Conservation (phyloP, 2,797 vertebrate genomes). For the Sebastes matsubarae region DNA sequence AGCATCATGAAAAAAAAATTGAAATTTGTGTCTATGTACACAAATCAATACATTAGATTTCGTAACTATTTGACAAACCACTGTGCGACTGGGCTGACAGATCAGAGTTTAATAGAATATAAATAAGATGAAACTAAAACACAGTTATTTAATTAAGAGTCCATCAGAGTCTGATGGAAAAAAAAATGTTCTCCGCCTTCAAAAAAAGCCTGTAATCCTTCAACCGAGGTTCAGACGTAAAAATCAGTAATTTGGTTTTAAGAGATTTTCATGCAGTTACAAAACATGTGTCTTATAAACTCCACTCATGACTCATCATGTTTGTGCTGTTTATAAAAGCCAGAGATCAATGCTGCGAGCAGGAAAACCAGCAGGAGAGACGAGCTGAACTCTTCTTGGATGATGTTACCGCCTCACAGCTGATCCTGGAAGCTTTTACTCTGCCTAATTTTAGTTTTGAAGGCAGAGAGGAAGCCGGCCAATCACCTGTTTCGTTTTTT, state of each 20-base stretch:
- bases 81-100: too few relatives aligned
- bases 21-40: too few relatives aligned
- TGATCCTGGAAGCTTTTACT: constrained; percentile 61
- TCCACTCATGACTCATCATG: background rate
- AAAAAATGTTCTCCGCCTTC: background rate
- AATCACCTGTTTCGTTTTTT: constrained; percentile 61
- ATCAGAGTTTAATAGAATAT: background rate
- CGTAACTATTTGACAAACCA: too few relatives aligned
- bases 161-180: background rate
- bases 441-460: constrained; percentile 78
- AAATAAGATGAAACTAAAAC: background rate
- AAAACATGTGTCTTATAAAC: background rate
- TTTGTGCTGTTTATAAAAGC: background rate
- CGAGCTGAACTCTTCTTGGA: constrained; percentile 36
- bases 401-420: constrained; percentile 51
- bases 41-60: too few relatives aligned
- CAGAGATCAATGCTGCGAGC: background rate
- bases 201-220: background rate
- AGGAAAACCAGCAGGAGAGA: constrained; percentile 3
- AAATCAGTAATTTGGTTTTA: background rate
- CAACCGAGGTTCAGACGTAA: background rate
- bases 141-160: background rate
- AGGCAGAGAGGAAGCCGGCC: constrained; percentile 44
- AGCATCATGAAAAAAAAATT: too few relatives aligned
- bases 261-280: background rate